These are phyloP conservation scores for Microplitis mediator DNA, from an alignment of 1,140 invertebrate species.

Conservation along the genomic window DNA sequence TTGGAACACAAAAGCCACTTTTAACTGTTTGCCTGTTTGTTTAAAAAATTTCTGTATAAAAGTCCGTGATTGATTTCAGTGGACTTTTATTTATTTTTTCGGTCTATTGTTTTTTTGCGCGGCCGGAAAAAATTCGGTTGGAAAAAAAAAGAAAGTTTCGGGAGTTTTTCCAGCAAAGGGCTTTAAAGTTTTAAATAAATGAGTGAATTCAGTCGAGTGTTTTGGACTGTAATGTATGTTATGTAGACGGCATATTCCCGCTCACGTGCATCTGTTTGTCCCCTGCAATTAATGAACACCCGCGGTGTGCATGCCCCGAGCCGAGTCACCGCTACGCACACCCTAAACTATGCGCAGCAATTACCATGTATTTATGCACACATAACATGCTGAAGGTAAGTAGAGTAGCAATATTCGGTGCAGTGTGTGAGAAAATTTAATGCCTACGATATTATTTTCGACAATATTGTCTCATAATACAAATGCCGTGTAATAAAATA, in stretches of 20 bases:
- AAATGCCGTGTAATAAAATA: background rate
- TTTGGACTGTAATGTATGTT: background rate
- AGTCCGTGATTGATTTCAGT: too few species aligned
- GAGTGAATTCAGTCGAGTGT: background rate
- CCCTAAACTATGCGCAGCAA: background rate
- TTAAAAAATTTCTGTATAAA: too few species aligned
- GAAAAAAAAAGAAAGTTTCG: background rate
- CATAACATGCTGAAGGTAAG: background rate
- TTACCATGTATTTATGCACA: background rate
- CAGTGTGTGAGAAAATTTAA: background rate
- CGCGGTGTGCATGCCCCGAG: background rate
- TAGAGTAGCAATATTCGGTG: too few species aligned
- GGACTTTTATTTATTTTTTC: background rate
- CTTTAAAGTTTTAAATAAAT: too few species aligned
- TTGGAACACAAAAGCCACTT: too few species aligned
- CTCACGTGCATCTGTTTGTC: constrained; percentile 4
- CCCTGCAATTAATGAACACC: background rate
- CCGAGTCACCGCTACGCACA: too few species aligned
- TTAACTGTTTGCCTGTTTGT: too few species aligned
- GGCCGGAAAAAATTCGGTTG: background rate
- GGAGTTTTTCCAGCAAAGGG: too few species aligned
- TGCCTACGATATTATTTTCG: background rate
- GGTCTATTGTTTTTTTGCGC: background rate
- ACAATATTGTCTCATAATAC: background rate
- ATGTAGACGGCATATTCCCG: background rate